These are phyloP conservation scores for Nomada ruficornis DNA, from an alignment of 2,888 invertebrate genomes.

Conservation along the genomic window DNA sequence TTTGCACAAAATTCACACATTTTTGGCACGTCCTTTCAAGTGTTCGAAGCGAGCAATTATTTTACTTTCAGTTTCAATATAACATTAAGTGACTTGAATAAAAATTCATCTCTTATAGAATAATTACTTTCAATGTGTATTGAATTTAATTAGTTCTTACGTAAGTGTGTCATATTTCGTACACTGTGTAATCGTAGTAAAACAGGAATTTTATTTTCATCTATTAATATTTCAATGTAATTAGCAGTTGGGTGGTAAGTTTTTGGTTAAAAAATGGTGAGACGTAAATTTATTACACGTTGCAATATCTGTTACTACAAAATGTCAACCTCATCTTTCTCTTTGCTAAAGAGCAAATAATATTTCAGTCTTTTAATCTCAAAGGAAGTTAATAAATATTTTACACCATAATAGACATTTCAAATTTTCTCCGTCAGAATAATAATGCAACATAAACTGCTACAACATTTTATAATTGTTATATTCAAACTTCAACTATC, in stretches of 20 bases:
- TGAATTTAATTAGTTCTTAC: neutral
- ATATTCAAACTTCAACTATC: neutral
- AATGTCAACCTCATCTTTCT: neutral
- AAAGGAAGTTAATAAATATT: neutral
- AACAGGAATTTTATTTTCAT: neutral
- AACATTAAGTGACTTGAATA: neutral
- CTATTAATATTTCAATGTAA: neutral
- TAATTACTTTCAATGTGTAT: neutral
- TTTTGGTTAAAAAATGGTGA: neutral
- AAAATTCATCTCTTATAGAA: neutral
- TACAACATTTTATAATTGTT: neutral
- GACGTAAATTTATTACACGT: neutral
- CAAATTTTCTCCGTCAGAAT: neutral
- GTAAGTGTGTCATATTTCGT: neutral
- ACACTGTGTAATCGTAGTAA: neutral
- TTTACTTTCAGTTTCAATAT: slow-evolving; percentile 26
- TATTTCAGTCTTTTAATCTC: neutral
- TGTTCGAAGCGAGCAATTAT: slow-evolving; percentile 29
- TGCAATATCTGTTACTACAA: neutral
- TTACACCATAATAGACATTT: too few species aligned
- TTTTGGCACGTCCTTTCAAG: slow-evolving; percentile 65
- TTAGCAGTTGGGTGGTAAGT: neutral
- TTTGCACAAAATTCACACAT: slow-evolving; percentile 19
- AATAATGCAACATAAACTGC: neutral
- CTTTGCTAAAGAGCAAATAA: neutral